These are phyloP conservation scores for Rambutsinella grinnellia DNA, from an alignment of 2,888 invertebrate species.

Conservation along the genomic window DNA sequence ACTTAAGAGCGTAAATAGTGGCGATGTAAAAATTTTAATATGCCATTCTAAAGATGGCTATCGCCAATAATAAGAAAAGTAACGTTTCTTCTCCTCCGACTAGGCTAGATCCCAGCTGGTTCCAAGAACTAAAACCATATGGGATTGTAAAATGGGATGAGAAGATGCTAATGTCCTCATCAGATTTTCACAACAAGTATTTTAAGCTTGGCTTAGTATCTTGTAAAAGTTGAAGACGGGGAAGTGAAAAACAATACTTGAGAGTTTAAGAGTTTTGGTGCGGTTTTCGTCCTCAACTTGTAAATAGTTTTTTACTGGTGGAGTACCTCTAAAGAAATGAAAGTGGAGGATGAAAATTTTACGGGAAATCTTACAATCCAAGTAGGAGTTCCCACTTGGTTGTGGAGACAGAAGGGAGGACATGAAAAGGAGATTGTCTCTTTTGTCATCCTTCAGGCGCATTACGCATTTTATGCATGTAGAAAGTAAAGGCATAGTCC, in stretches of 20 bases:
- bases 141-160: not conserved
- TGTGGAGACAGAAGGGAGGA: not conserved
- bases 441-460: not conserved
- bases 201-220: too few relatives aligned
- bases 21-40: not conserved
- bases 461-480: not conserved
- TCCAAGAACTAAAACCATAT: not conserved
- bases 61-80: too few relatives aligned
- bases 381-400: not conserved
- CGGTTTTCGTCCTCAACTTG: too few relatives aligned
- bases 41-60: not conserved
- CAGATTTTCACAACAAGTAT: slow-evolving; percentile 9
- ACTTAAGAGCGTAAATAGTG: not conserved
- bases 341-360: not conserved
- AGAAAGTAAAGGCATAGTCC: not conserved
- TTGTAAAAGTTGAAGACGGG: too few relatives aligned
- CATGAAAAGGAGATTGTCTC: not conserved
- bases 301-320: too few relatives aligned
- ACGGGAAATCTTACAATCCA: not conserved
- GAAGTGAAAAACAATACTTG: too few relatives aligned
- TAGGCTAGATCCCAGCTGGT: too few relatives aligned
- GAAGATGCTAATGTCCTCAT: slow-evolving; percentile 14
- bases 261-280: not conserved
- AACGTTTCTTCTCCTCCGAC: too few relatives aligned
- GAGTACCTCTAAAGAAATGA: too few relatives aligned